Evolutionary conservation across 2,113 vertebrate genomes (phyloP).

Genomic region (Castor canadensis): DNA sequence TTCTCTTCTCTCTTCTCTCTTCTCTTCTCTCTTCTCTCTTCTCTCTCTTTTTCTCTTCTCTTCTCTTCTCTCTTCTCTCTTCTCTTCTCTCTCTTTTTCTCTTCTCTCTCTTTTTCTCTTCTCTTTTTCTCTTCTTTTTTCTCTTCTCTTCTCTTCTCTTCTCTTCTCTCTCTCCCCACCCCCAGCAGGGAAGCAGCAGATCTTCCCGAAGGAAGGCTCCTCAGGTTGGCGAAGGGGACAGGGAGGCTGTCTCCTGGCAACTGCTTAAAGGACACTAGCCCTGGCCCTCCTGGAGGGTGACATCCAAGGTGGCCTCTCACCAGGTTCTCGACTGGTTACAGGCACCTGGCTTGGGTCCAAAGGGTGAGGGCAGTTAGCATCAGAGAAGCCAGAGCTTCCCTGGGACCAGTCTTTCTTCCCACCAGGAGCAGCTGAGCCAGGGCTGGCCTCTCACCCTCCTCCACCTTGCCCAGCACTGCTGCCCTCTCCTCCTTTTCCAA

Average conservation of each 20-base stretch:
- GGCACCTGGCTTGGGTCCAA: neutral
- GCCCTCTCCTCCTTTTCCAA: neutral
- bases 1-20: no score
- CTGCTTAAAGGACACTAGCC: neutral
- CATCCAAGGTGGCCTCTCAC: neutral
- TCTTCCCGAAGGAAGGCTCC: neutral
- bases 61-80: no score
- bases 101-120: no score
- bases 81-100: no score
- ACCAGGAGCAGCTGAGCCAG: fast-evolving
- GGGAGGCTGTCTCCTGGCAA: neutral
- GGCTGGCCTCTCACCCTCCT: neutral
- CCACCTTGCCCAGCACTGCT: fast-evolving
- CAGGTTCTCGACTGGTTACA: neutral
- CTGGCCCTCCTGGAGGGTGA: fast-evolving
- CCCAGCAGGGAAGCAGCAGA: neutral
- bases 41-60: no score
- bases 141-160: fast-evolving
- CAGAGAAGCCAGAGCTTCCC: no score
- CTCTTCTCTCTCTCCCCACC: neutral
- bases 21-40: no score
- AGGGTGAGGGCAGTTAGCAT: fast-evolving
- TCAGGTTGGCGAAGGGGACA: neutral
- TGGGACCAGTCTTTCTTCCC: neutral
- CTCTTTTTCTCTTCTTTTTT: no score